phyloP scores from a whole-genome alignment of 2,888 invertebrate species.

The Oscheius sp. region DNA sequence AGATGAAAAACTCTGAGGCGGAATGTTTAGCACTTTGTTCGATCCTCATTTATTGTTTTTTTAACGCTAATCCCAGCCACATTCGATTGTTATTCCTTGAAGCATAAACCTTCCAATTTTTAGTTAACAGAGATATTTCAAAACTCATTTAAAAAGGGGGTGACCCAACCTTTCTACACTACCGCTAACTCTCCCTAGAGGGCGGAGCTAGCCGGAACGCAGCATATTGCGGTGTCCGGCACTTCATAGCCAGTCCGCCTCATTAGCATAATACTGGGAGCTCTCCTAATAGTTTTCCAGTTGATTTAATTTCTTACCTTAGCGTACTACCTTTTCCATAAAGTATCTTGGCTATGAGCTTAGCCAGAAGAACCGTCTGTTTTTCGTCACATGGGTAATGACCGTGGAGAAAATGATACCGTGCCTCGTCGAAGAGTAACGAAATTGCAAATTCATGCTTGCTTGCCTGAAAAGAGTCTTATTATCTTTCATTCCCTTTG shows the following conservation, averaged over 20 bases:
- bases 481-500: neutral
- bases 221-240: slow-evolving; percentile 25
- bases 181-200: slow-evolving; percentile 18
- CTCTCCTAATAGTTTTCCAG: slow-evolving; percentile 9
- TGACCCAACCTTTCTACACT: no score
- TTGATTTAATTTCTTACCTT: slow-evolving; percentile 29
- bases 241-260: slow-evolving; percentile 33
- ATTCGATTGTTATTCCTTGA: neutral
- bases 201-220: slow-evolving; percentile 16
- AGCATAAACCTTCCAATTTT: neutral
- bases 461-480: slow-evolving; percentile 18
- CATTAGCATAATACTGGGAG: slow-evolving; percentile 31
- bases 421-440: slow-evolving; percentile 32
- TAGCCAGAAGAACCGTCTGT: slow-evolving; percentile 15
- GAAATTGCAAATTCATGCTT: slow-evolving; percentile 25
- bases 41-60: no score
- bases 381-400: slow-evolving; percentile 31
- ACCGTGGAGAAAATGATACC: slow-evolving; percentile 20
- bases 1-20: no score
- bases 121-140: no score
- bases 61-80: no score
- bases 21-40: no score
- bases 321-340: slow-evolving; percentile 23
- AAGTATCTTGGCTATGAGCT: slow-evolving; percentile 13
- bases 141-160: no score